Percentiles rank a stretch among this genome's conserved stretches.
Evolutionary conservation across 1,140 invertebrate species (phyloP).

Genomic region (Antheraea pernyi): DNA sequence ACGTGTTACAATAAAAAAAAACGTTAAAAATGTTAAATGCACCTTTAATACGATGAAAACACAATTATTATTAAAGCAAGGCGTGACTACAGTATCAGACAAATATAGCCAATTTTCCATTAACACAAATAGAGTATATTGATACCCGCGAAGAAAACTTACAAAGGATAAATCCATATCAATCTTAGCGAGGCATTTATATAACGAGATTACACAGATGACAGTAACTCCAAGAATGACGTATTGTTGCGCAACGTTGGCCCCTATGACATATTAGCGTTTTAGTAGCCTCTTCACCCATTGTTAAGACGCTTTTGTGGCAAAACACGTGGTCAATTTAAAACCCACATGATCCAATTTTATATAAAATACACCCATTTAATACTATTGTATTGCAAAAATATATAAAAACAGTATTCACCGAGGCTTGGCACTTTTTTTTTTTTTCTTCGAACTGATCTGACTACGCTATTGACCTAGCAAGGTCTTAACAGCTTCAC

Average conservation of each 20-base stretch:
- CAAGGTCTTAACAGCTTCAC: too few species aligned
- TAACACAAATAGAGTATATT: not conserved
- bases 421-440: too few species aligned
- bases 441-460: too few species aligned
- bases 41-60: too few species aligned
- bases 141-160: conserved; percentile 8
- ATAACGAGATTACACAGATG: conserved; percentile 71
- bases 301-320: conserved; percentile 32
- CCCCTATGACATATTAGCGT: conserved; percentile 65
- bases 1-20: too few species aligned
- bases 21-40: too few species aligned
- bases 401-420: conserved; percentile 7
- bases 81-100: not conserved
- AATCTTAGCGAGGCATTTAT: conserved; percentile 57
- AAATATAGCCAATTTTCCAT: not conserved
- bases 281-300: conserved; percentile 48
- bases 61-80: not conserved
- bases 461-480: too few species aligned
- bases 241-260: conserved; percentile 64
- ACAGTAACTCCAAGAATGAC: conserved; percentile 46
- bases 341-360: not conserved
- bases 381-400: not conserved
- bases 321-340: not conserved
- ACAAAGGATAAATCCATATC: conserved; percentile 42
- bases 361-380: not conserved